These are phyloP conservation scores for Myxocyprinus asiaticus DNA, from an alignment of 2,113 vertebrate species.

Conservation along the genomic window DNA sequence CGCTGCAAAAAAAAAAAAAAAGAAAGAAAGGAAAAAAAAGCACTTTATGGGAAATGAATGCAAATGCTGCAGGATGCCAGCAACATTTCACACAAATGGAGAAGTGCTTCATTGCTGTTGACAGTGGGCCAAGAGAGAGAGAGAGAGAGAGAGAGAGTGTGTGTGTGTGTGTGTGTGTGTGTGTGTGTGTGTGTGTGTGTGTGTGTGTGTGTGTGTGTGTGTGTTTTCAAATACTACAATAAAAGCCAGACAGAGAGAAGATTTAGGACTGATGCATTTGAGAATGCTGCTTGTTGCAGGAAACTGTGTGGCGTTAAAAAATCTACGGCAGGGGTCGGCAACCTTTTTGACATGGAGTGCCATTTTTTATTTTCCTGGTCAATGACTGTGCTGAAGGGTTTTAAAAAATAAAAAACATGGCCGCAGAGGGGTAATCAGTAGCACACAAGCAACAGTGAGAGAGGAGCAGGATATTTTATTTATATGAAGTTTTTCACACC, in stretches of 20 bases:
- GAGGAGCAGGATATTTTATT: too few relatives aligned
- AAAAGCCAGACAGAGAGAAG: neutral
- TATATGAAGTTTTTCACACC: too few relatives aligned
- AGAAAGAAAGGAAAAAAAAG: too few relatives aligned
- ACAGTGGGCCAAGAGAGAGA: conserved; percentile 60
- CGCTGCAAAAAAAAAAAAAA: conserved; percentile 18
- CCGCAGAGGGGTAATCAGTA: too few relatives aligned
- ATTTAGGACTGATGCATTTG: conserved; percentile 7
- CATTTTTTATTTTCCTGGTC: too few relatives aligned
- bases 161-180: too few relatives aligned
- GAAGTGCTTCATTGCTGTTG: conserved; percentile 61
- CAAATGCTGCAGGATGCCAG: conserved; percentile 62
- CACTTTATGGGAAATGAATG: conserved; percentile 65
- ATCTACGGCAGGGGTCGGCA: too few relatives aligned
- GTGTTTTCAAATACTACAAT: conserved; percentile 11
- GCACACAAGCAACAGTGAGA: too few relatives aligned
- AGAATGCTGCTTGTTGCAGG: conserved; percentile 1
- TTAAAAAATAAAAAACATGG: too few relatives aligned
- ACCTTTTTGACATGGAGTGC: too few relatives aligned
- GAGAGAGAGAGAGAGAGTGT: neutral
- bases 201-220: neutral
- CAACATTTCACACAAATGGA: conserved; percentile 69
- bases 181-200: too few relatives aligned
- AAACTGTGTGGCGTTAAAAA: conserved; percentile 1
- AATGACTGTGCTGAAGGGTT: too few relatives aligned